phyloP scores from a whole-genome alignment of 1,140 invertebrate species.

The Drosophila yakuba region DNA sequence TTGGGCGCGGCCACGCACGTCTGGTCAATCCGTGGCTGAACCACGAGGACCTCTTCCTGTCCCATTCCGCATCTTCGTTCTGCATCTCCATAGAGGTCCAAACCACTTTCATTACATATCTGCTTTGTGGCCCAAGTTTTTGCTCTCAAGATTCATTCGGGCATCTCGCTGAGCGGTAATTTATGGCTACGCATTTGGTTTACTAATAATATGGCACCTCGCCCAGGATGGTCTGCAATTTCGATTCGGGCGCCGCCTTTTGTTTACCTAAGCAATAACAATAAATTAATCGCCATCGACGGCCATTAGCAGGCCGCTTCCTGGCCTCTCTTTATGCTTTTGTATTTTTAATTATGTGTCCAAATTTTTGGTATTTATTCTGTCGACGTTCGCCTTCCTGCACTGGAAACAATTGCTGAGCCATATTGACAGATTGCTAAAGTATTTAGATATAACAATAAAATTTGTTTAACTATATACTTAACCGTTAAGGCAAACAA shows the following conservation, averaged over 20 bases:
- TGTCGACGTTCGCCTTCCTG: constrained; percentile 1
- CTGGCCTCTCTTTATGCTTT: constrained; percentile 58
- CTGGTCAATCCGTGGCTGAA: constrained; percentile 32
- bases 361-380: constrained; percentile 60
- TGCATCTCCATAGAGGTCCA: constrained; percentile 11
- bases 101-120: constrained; percentile 70
- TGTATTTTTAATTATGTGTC: constrained; percentile 82
- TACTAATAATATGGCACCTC: constrained; percentile 70
- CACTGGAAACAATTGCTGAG: background rate
- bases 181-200: constrained; percentile 81
- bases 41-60: constrained; percentile 17
- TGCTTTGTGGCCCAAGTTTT: constrained; percentile 35
- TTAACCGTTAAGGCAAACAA: too few relatives aligned
- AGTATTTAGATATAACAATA: too few relatives aligned
- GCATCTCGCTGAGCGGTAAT: constrained; percentile 73
- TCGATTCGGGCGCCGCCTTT: constrained; percentile 58
- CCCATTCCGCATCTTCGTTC: background rate
- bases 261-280: constrained; percentile 83
- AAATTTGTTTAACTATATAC: too few relatives aligned
- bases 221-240: constrained; percentile 30
- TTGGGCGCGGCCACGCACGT: constrained; percentile 62
- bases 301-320: constrained; percentile 59
- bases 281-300: constrained; percentile 76
- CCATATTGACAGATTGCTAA: background rate
- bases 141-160: constrained; percentile 65